Conservation (phyloP, 2,113 vertebrate species). For the Carettochelys insculpta region DNA sequence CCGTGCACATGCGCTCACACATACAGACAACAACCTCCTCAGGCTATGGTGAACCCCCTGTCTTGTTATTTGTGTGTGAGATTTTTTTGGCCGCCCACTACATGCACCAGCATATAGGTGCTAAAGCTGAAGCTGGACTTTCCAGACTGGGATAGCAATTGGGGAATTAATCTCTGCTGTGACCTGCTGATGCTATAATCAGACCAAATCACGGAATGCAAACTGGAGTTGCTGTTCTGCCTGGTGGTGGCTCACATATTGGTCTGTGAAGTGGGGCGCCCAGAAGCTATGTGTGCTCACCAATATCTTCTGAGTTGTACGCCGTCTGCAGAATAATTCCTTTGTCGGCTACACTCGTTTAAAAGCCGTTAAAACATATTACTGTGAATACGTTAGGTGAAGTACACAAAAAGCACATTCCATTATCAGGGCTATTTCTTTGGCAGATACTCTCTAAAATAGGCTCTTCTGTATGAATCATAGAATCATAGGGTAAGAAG, state of each 20-base stretch:
- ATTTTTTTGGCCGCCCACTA: not conserved
- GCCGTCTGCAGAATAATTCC: not conserved
- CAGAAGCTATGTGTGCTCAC: not conserved
- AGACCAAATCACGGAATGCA: not conserved
- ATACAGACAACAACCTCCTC: not conserved
- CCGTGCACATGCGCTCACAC: accelerated
- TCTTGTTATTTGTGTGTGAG: not conserved
- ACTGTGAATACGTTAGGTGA: not conserved
- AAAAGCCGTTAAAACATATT: not conserved
- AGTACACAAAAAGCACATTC: not conserved
- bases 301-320: not conserved
- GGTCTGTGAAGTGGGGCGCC: accelerated
- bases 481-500: too few species aligned
- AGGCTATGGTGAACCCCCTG: not conserved
- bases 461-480: not conserved
- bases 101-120: not conserved
- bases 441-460: not conserved
- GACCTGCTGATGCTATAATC: not conserved
- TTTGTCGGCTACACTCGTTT: not conserved
- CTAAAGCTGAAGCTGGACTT: not conserved
- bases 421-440: not conserved
- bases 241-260: accelerated
- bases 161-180: not conserved
- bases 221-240: not conserved
- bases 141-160: not conserved